A percentile compares a stretch with the other conserved stretches of the same genome.
These are phyloP conservation scores for Sphenodon punctatus DNA, from an alignment of 2,797 vertebrate genomes.

Conservation along the genomic window DNA sequence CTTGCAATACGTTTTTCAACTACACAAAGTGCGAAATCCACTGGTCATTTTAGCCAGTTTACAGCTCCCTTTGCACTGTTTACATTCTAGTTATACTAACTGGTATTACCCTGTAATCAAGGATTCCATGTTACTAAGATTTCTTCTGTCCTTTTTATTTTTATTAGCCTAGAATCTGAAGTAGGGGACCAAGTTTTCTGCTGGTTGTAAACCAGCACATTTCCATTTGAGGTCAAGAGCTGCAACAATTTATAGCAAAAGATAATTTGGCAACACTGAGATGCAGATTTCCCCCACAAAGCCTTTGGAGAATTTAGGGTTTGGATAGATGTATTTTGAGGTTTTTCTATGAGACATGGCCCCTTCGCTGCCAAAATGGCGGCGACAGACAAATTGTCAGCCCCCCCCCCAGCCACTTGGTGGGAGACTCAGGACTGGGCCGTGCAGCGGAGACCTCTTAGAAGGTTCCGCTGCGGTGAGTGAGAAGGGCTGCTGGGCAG, in stretches of 20 bases:
- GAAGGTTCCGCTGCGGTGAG: too few relatives aligned
- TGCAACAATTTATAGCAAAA: not conserved
- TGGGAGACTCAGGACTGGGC: too few relatives aligned
- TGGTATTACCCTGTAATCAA: not conserved
- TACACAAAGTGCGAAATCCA: not conserved
- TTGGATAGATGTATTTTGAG: not conserved
- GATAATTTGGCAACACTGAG: not conserved
- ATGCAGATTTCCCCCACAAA: not conserved
- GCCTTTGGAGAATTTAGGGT: not conserved
- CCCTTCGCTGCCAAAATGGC: too few relatives aligned
- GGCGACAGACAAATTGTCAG: too few relatives aligned
- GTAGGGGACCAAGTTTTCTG: not conserved
- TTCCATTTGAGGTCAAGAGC: not conserved
- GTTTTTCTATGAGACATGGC: too few relatives aligned
- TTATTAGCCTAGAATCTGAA: not conserved
- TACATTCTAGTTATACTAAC: not conserved
- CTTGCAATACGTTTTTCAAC: not conserved
- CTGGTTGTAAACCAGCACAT: fast-evolving
- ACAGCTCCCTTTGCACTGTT: not conserved
- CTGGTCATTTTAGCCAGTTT: not conserved
- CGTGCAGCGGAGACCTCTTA: too few relatives aligned
- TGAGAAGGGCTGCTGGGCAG: too few relatives aligned
- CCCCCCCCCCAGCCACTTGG: too few relatives aligned
- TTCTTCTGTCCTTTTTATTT: not conserved
- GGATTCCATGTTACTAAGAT: not conserved